Base-by-base conservation (phyloP, 2,113 vertebrate genomes). In the Pseudopodoces humilis region DNA sequence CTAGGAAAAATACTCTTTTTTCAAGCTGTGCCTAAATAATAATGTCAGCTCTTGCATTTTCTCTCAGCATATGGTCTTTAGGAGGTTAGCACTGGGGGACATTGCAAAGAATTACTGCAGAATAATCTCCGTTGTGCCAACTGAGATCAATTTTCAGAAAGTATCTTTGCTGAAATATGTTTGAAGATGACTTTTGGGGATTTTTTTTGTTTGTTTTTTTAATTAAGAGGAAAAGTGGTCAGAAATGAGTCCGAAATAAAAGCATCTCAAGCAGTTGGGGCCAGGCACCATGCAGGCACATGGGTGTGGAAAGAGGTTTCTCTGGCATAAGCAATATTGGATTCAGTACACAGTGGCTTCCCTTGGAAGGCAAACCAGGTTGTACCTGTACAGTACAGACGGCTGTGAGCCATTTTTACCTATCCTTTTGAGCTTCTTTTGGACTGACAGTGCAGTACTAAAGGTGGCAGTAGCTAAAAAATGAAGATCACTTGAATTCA, bases 261-360 rank as follows among this genome's bases (percentile, higher is more conserved):
- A 35, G 37, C 14, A 9, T 53, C 49, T 67, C 2, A 2, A 83
- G 58, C 10, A 60, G 31, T 0, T 76, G 59, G 37, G 41, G 49
- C 20, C 22, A 58, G 33, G 63, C 6, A 22, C 22, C 2, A 3
- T 11, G 31, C 21, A 44, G 10, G 16, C 31, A 28, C 1, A 0
- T 15, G 23, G 18, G 13, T n/a, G 16, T 2, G 0, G 33, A 23
- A 65, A 19, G 39, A 10, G 23, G 3, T 35, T 24, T 76, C 49
- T 65, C 16, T 3, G 5, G 27, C 22, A 13, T 10, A 9, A 2
- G 4, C 10, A 23, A 1, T 18, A 53, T 1, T 53, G 55, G 46
- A 27, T 69, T 88, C 28, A 37, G 41, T 31, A 11, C 37, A 3
- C 16, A 31, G 43, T 8, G 4, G 20, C 49, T 92, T 50, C 39